Percentiles rank a stretch among this genome's conserved stretches.
These are phyloP conservation scores for Dicentrarchus labrax DNA, from an alignment of 2,113 vertebrate genomes.

Conservation along the genomic window DNA sequence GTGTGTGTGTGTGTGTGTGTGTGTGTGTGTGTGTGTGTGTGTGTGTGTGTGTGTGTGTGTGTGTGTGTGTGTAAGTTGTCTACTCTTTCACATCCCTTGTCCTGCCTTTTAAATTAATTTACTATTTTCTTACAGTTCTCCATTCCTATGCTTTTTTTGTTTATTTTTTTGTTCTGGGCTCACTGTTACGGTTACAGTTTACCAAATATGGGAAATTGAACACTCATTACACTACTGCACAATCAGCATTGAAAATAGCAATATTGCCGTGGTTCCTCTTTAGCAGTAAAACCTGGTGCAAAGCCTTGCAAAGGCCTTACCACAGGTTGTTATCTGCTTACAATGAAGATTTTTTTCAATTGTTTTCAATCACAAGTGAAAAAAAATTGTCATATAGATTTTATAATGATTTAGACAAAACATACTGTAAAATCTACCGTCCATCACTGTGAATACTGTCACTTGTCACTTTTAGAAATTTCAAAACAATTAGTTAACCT, in stretches of 20 bases:
- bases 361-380: background rate
- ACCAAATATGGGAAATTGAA: no score
- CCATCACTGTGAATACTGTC: background rate
- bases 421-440: background rate
- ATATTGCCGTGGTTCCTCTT: background rate
- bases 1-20: no score
- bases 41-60: no score
- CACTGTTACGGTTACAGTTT: no score
- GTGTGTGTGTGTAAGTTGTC: background rate
- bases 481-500: background rate
- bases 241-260: background rate
- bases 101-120: background rate
- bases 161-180: accelerated
- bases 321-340: background rate
- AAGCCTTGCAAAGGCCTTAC: background rate
- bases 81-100: no score
- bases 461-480: background rate
- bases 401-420: background rate
- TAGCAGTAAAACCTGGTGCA: background rate
- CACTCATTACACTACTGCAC: background rate
- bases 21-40: no score
- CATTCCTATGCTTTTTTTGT: background rate
- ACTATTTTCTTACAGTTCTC: background rate
- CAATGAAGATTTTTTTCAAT: background rate
- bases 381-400: no score